Base-by-base conservation (phyloP, 2,888 invertebrate species). In the Andrena hattorfiana region DNA sequence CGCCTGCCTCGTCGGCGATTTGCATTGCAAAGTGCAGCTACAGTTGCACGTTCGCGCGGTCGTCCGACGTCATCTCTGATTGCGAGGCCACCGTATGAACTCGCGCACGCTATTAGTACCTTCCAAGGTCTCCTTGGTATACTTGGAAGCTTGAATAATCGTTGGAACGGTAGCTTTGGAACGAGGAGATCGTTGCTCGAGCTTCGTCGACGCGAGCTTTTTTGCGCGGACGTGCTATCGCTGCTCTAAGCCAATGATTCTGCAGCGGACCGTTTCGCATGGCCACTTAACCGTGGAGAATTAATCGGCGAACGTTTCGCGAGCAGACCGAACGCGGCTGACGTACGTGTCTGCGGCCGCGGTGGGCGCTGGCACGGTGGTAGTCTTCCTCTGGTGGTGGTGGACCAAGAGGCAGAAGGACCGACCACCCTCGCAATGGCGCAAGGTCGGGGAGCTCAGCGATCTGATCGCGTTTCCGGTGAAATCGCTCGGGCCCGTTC, bases 401-500 rank as follows among this genome's bases (percentile, higher is more conserved):
- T 93, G 93, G 92, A 87, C 85, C 10, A 89, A 88, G 16, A 88
- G 81, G 16, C 89, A 89, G 54, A 89, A 87, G 72, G 75, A 87
- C n/a, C 81, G 78, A 0, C 84, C 88, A 20, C 96, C 96, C 0
- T 92, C 93, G 23, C 92, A 94, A 83, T 96, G 96, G 96, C 94
- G 94, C 54, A 94, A 95, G 89, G 95, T 96, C 30, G 96, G 96
- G 0, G 95, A 95, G 73, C 91, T 96, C 4, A 95, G 94, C 84
- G 94, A 95, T 62, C 89, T 96, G 4, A 94, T 95, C 77, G 93
- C 94, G 6, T 96, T 95, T 87, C 96, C 96, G 0, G 94, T 96
- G 16, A 96, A 96, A 91, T 96, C 96, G 0, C 95, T 96, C 74
- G 95, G 95, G 0, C 92, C 95, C 0, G 89, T 96, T 30, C 90